Percentiles rank a stretch among this genome's conserved stretches.
Evolutionary conservation across 2,888 invertebrate genomes (phyloP).

Genomic region (Elysia crispata): DNA sequence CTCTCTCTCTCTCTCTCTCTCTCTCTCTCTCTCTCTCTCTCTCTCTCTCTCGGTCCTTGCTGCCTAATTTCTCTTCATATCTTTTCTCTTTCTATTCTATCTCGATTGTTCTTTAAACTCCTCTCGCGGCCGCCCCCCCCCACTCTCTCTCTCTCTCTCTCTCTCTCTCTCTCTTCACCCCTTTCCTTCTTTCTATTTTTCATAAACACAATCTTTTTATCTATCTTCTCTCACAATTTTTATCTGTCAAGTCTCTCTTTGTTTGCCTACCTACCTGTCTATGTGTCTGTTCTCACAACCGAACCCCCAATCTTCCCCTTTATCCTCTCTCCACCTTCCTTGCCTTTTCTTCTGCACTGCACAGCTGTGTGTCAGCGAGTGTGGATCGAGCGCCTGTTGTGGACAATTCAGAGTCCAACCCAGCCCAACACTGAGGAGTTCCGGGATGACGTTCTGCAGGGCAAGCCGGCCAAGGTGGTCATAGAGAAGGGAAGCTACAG

Average conservation of each 20-base stretch:
- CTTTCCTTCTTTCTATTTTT: not conserved
- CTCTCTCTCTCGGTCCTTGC: not conserved
- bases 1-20: not conserved
- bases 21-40: not conserved
- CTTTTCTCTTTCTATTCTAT: not conserved
- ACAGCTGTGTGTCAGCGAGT: constrained; percentile 41
- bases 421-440: constrained; percentile 22
- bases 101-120: not conserved
- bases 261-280: not conserved
- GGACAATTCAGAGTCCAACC: constrained; percentile 2
- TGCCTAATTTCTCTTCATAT: not conserved
- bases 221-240: not conserved
- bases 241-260: not conserved
- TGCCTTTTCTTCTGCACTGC: not conserved
- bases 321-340: too few species aligned
- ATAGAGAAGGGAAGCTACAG: constrained; percentile 1
- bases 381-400: constrained; percentile 39
- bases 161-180: constrained; percentile 11
- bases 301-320: too few species aligned
- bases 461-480: constrained; percentile 39
- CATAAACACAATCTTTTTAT: not conserved
- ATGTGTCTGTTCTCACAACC: not conserved
- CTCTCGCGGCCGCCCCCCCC: constrained; percentile 5
- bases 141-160: constrained; percentile 28
- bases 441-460: constrained; percentile 37